Evolutionary conservation across 2,888 invertebrate genomes (phyloP).

Genomic region (Apamea monoglypha): DNA sequence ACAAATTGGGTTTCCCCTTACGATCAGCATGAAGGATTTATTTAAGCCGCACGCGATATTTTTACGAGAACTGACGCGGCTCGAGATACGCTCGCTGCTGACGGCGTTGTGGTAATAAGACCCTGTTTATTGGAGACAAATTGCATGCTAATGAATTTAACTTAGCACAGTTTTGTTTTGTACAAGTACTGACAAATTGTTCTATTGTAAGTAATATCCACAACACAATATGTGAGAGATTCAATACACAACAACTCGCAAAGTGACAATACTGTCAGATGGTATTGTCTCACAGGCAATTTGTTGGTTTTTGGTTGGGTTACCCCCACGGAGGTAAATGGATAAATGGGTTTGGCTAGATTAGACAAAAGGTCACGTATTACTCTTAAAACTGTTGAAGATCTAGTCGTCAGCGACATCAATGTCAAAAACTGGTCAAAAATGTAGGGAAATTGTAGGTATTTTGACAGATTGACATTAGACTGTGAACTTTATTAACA

Average conservation of each 20-base stretch:
- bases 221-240: not conserved
- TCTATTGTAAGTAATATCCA: no score
- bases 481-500: no score
- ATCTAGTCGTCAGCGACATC: no score
- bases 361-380: no score
- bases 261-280: not conserved
- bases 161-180: not conserved
- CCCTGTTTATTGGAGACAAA: constrained; percentile 19
- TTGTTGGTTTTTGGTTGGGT: no score
- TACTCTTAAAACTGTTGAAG: no score
- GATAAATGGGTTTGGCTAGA: no score
- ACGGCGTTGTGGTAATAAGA: constrained; percentile 24
- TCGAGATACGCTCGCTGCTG: constrained; percentile 28
- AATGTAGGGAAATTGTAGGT: no score
- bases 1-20: constrained; percentile 72
- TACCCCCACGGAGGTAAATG: no score
- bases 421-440: no score
- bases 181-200: not conserved
- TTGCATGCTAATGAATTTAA: constrained; percentile 7
- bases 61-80: constrained; percentile 59
- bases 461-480: no score
- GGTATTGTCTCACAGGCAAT: not conserved
- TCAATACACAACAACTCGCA: not conserved
- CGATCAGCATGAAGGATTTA: constrained; percentile 69
- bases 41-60: constrained; percentile 67